Evolutionary conservation across 2,888 invertebrate species (phyloP).

Genomic region (Zeuzera pyrina): DNA sequence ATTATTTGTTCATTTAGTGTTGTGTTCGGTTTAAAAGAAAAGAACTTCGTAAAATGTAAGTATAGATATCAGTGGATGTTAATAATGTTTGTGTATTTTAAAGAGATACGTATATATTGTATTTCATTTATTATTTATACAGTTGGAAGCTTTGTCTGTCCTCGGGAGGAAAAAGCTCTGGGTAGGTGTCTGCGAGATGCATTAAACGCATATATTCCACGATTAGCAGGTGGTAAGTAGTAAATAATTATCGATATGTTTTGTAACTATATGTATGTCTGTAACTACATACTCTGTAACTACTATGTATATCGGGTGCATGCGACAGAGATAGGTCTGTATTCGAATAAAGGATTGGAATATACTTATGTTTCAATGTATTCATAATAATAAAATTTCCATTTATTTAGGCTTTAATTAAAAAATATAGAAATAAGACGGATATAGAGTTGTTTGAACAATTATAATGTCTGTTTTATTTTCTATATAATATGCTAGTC

Average conservation of each 20-base stretch:
- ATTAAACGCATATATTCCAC: constrained; percentile 74
- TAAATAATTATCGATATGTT: neutral
- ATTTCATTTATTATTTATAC: constrained; percentile 18
- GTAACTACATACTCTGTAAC: no score
- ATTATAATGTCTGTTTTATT: no score
- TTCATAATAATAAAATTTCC: no score
- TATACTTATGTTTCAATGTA: no score
- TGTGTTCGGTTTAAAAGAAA: constrained; percentile 16
- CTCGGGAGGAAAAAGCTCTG: constrained; percentile 75
- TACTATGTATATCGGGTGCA: no score
- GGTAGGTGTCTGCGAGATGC: constrained; percentile 75
- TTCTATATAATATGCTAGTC: no score
- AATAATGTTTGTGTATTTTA: neutral
- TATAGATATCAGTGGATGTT: constrained; percentile 11
- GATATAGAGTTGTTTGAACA: no score
- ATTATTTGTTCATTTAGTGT: constrained; percentile 18
- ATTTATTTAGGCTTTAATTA: no score
- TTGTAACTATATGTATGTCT: no score
- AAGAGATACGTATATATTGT: constrained; percentile 6
- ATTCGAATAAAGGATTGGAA: no score
- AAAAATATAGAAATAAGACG: no score
- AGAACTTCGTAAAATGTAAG: constrained; percentile 42
- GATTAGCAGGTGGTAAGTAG: constrained; percentile 67
- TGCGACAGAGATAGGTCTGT: no score
- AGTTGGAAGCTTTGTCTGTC: constrained; percentile 80